Conservation (phyloP, 2,888 invertebrate species). For the Alviniconcha strummeri region DNA sequence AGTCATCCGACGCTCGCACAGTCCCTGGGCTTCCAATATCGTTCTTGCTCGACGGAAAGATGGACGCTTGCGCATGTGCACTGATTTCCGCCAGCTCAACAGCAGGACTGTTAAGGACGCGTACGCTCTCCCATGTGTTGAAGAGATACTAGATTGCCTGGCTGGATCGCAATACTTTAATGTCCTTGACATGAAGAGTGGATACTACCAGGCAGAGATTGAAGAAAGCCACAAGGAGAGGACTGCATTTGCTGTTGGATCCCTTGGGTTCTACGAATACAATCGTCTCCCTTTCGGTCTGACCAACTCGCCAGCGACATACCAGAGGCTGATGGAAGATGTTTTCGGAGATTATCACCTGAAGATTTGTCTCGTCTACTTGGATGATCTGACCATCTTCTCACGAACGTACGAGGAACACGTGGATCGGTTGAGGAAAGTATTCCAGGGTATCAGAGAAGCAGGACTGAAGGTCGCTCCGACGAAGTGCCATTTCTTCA, state of each 20-base stretch:
- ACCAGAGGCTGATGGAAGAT: background rate
- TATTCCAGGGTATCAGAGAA: background rate
- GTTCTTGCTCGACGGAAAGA: slow-evolving; percentile 43
- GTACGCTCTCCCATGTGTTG: slow-evolving; percentile 43
- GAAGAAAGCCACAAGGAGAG: background rate
- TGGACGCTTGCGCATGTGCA: slow-evolving; percentile 41
- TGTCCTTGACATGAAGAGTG: background rate
- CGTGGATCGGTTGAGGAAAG: background rate
- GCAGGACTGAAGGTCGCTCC: slow-evolving; percentile 15
- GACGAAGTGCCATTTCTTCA: background rate
- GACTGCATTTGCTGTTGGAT: background rate
- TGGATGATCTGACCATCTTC: slow-evolving; percentile 2
- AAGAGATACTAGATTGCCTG: slow-evolving; percentile 44
- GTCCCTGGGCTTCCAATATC: slow-evolving; percentile 42
- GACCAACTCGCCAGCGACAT: slow-evolving; percentile 13
- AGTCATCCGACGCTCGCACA: slow-evolving; percentile 41
- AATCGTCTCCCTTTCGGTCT: slow-evolving; percentile 1
- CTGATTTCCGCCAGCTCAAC: slow-evolving; percentile 43
- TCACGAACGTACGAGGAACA: slow-evolving; percentile 28
- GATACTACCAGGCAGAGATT: background rate
- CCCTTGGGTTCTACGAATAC: no score
- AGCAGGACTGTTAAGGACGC: slow-evolving; percentile 43
- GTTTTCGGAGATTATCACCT: background rate
- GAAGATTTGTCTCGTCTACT: background rate
- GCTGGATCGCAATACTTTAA: slow-evolving; percentile 39